These are phyloP conservation scores for Natrix natrix DNA, from an alignment of 2,797 vertebrate species.

Conservation along the genomic window DNA sequence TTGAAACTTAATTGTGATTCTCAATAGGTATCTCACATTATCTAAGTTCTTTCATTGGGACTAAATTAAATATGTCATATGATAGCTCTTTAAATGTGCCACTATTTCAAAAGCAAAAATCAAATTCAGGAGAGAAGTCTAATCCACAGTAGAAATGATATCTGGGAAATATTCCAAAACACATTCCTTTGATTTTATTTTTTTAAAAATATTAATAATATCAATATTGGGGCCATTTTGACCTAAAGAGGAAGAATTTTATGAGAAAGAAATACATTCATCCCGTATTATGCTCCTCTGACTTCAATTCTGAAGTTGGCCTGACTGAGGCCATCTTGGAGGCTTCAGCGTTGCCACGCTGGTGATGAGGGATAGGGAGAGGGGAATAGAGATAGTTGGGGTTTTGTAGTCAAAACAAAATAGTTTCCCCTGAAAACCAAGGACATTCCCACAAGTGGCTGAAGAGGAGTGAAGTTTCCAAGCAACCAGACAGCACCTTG, in stretches of 20 bases:
- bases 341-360: too few species aligned
- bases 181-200: not conserved
- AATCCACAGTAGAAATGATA: not conserved
- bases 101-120: not conserved
- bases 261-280: not conserved
- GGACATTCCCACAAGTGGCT: too few species aligned
- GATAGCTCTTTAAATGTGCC: not conserved
- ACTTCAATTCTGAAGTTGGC: not conserved
- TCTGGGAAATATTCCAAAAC: not conserved
- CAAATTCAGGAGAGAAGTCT: not conserved
- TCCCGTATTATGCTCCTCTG: not conserved
- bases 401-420: too few species aligned
- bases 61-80: not conserved
- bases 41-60: not conserved
- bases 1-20: not conserved
- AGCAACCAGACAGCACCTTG: too few species aligned
- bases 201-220: not conserved
- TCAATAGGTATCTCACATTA: not conserved
- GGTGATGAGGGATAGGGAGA: too few species aligned
- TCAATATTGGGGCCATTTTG: not conserved
- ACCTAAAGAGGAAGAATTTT: not conserved
- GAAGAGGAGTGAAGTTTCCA: too few species aligned
- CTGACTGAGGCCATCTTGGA: too few species aligned
- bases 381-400: too few species aligned
- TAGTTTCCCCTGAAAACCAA: too few species aligned